Percentiles rank a stretch among this genome's conserved stretches.
Conservation (phyloP, 2,113 vertebrate species). For the Pedetes capensis region DNA sequence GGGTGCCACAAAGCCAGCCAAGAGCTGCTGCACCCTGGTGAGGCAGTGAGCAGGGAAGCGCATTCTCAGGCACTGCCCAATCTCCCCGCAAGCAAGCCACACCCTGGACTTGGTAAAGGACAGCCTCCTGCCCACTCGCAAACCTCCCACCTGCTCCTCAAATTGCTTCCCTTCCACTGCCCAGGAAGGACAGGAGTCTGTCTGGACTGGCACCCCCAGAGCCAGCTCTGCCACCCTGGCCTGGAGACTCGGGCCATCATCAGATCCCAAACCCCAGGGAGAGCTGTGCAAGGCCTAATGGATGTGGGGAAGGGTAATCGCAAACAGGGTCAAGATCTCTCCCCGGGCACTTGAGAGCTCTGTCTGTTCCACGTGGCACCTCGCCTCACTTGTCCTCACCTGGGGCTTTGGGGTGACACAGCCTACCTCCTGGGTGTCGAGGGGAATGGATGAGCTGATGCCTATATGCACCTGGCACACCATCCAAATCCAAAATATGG, state of each 20-base stretch:
- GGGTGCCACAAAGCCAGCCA: background rate
- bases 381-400: background rate
- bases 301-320: background rate
- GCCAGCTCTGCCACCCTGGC: background rate
- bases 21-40: background rate
- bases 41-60: background rate
- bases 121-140: background rate
- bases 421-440: background rate
- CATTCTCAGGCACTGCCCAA: background rate
- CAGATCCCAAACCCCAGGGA: background rate
- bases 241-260: background rate
- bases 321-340: background rate
- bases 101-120: background rate
- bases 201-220: background rate
- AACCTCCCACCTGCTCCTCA: background rate
- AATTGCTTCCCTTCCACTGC: background rate
- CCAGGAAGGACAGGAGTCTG: background rate
- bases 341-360: background rate
- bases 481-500: background rate
- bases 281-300: fast-evolving
- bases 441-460: background rate
- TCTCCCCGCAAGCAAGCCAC: background rate
- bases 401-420: background rate
- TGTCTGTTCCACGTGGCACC: background rate
- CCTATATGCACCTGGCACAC: background rate